phyloP scores from a whole-genome alignment of 2,113 vertebrate genomes.

The Chiloscyllium plagiosum region DNA sequence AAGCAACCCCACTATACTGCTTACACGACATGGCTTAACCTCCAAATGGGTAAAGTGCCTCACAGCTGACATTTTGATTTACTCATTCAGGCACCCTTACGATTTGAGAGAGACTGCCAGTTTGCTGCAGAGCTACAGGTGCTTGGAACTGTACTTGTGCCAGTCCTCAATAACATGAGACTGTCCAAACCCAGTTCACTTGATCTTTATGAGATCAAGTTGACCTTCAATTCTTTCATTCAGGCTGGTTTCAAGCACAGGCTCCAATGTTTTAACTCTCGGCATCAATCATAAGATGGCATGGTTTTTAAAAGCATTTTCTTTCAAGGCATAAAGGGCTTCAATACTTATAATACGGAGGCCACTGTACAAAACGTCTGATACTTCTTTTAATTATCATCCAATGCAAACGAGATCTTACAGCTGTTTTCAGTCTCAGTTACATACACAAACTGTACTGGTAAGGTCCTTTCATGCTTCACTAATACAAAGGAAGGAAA shows the following conservation, averaged over 20 bases:
- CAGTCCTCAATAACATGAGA: not conserved
- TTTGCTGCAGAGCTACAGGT: not conserved
- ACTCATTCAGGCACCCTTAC: slow-evolving; percentile 8
- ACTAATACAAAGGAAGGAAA: slow-evolving; percentile 30
- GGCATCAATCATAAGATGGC: not conserved
- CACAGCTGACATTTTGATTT: not conserved
- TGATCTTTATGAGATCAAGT: slow-evolving; percentile 8
- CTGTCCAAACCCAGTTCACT: not conserved
- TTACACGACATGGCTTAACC: not conserved
- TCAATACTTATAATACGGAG: not conserved
- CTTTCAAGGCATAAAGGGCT: not conserved
- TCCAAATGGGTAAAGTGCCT: not conserved
- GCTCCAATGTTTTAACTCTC: not conserved
- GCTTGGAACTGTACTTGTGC: not conserved
- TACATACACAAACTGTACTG: slow-evolving; percentile 1
- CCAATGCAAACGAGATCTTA: slow-evolving; percentile 8
- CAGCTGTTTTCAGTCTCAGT: slow-evolving; percentile 31
- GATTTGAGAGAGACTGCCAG: not conserved
- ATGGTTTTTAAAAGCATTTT: not conserved
- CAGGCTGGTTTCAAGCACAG: slow-evolving; percentile 7
- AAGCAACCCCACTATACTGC: not conserved
- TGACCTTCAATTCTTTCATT: not conserved
- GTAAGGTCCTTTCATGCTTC: slow-evolving; percentile 22
- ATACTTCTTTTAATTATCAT: not conserved
- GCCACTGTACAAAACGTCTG: not conserved